Evolutionary conservation across 2,888 invertebrate genomes (phyloP), one percentile per base, ranked within the genome.

Genomic region (Ptilodon capucinus): DNA sequence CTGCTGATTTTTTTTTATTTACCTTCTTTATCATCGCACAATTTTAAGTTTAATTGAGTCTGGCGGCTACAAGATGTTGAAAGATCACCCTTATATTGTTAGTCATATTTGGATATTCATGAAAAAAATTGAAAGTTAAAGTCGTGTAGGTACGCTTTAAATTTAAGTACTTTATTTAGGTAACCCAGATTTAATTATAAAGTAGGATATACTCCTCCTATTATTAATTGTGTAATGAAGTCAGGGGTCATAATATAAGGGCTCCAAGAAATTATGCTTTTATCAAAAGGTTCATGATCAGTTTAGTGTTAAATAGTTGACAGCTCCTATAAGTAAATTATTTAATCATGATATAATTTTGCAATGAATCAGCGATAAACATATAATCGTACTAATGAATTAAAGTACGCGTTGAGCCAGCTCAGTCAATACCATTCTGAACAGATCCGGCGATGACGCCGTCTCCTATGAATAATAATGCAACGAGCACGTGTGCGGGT

Each of bases 381-480:
- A 49, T 42, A 21, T 11, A 43, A 28, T 21, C 21, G 23, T 9
- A 42, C 28, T 44, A 48, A 49, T 57, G 54, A 47, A 48, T 54
- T 42, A 52, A n/a, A n/a, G 18, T 46, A 36, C 36, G 42, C 43
- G 40, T 50, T 46, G 44, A 50, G 40, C 46, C 28, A 35, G 40
- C 38, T 54, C 51, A 45, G 46, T 52, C 57, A 57, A 64, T 60
- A 63, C 36, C 40, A 42, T 52, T 54, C 60, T 65, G 64, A 64
- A 66, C 60, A 65, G 46, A 62, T 41, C 42, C 51, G 49, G 55
- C 61, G 66, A 67, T 74, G 68, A 73, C 68, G 46, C 64, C 53
- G 65, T 7, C 64, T 76, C 76, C 76, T 74, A 80, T 81, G 80
- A 80, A 79, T 81, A 79, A 66, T 77, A 78, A 81, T 79, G 74